phyloP scores from a whole-genome alignment of 2,113 vertebrate genomes.

The Podiceps cristatus region DNA sequence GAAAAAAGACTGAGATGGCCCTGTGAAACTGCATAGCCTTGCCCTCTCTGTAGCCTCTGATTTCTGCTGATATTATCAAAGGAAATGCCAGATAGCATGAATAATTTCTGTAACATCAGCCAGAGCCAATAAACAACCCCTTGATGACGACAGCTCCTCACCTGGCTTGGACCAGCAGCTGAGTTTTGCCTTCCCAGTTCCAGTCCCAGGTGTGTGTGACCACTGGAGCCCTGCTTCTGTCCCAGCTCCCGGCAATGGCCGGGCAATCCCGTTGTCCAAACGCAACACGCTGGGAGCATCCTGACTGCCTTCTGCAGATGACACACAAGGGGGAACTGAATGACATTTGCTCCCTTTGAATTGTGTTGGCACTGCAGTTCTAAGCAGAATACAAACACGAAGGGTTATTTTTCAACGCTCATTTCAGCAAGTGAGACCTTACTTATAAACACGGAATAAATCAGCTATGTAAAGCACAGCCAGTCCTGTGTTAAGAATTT shows the following conservation, averaged over 20 bases:
- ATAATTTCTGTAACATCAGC: background rate
- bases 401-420: background rate
- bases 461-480: background rate
- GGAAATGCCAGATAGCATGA: background rate
- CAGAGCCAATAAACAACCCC: background rate
- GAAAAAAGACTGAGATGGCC: background rate
- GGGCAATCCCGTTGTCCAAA: fast-evolving
- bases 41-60: background rate
- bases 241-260: background rate
- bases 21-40: background rate
- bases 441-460: background rate
- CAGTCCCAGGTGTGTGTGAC: background rate
- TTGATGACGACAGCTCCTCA: background rate
- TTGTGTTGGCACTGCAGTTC: background rate
- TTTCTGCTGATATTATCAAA: background rate
- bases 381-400: fast-evolving
- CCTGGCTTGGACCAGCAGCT: background rate
- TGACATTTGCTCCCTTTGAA: fast-evolving
- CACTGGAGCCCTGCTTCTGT: fast-evolving
- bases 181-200: background rate
- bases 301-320: background rate
- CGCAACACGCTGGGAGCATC: fast-evolving
- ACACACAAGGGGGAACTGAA: background rate
- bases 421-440: background rate
- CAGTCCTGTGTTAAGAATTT: background rate